These are phyloP conservation scores for Triops longicaudatus DNA, from an alignment of 1,140 invertebrate species.

Conservation along the genomic window DNA sequence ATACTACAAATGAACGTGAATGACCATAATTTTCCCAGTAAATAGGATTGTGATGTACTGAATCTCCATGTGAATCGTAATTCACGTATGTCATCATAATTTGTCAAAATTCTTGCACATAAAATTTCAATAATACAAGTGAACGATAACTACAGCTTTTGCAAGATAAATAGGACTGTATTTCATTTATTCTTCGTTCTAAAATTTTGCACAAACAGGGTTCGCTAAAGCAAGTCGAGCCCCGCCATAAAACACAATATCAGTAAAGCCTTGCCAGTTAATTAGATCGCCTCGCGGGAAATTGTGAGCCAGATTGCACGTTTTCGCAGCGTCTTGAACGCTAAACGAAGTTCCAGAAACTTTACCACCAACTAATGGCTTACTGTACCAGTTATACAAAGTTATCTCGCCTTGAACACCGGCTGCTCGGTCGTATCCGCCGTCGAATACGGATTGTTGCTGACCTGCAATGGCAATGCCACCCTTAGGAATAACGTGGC, in stretches of 20 bases:
- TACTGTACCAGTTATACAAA: constrained; percentile 19
- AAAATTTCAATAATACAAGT: no score
- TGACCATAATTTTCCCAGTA: no score
- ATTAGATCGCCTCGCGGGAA: constrained; percentile 2
- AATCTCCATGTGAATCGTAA: no score
- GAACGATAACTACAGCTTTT: background rate
- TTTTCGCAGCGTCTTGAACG: background rate
- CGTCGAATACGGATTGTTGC: background rate
- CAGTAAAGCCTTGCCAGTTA: constrained; percentile 22
- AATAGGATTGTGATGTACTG: no score
- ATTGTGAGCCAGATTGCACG: background rate
- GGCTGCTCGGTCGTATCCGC: background rate
- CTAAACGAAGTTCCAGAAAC: constrained; percentile 5
- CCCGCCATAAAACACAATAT: constrained; percentile 21
- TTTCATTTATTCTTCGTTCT: background rate
- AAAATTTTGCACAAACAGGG: constrained; percentile 24
- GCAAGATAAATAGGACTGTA: background rate
- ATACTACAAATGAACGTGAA: no score
- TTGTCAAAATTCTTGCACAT: no score
- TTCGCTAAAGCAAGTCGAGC: constrained; percentile 4
- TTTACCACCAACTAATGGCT: constrained; percentile 21
- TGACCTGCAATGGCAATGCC: constrained; percentile 16
- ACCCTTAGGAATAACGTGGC: background rate
- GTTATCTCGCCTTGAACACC: constrained; percentile 27
- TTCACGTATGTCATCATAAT: no score